phyloP scores from a whole-genome alignment of 30 jellyfish, hydroid and myxozoan species.

The Aurelia aurita region DNA sequence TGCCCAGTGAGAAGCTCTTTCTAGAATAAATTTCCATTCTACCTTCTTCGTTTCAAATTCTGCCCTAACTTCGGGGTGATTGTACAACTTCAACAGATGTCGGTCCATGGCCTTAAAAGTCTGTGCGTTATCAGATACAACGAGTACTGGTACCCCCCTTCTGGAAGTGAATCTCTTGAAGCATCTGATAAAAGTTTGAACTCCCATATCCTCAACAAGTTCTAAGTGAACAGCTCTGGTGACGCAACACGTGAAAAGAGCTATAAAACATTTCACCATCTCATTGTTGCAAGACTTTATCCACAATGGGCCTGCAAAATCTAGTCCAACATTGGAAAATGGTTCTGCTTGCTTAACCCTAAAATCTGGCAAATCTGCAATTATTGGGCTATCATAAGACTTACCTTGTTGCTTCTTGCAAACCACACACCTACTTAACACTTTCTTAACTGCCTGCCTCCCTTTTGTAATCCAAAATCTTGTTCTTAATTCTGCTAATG shows the following conservation, averaged over 20 bases:
- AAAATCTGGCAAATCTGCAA: conserved; percentile 21
- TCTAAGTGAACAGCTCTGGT: conserved; percentile 68
- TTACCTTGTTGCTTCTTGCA: conserved; percentile 39
- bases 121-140: conserved; percentile 59
- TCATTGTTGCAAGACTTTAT: conserved; percentile 18
- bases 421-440: too few species aligned
- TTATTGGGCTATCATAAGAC: conserved; percentile 23
- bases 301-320: conserved; percentile 40
- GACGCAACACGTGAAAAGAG: conserved; percentile 59
- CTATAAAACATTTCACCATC: conserved; percentile 8
- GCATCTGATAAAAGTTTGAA: conserved; percentile 17
- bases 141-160: conserved; percentile 69
- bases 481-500: neutral
- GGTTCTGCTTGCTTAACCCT: conserved; percentile 19
- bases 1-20: conserved; percentile 66
- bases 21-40: conserved; percentile 48
- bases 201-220: conserved; percentile 18
- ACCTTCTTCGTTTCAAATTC: neutral
- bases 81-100: conserved; percentile 29
- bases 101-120: conserved; percentile 40
- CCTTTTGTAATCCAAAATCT: neutral
- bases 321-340: conserved; percentile 37
- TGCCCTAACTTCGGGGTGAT: conserved; percentile 20
- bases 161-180: conserved; percentile 41
- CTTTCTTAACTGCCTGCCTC: conserved; percentile 10